phyloP scores from a whole-genome alignment of 1,140 invertebrate genomes.

The Vanessa tameamea region DNA sequence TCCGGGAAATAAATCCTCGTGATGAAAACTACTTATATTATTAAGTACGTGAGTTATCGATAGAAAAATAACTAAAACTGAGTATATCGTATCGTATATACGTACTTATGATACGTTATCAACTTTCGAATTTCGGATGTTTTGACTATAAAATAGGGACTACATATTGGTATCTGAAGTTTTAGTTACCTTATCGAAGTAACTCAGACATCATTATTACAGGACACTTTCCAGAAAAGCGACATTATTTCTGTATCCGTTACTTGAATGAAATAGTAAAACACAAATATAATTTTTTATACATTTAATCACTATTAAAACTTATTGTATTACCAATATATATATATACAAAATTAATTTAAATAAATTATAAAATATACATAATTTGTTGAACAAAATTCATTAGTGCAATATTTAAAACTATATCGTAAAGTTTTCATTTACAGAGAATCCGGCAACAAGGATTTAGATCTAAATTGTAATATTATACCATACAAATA shows the following conservation, averaged over 20 bases:
- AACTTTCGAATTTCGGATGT: no score
- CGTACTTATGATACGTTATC: no score
- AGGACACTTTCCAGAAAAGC: no score
- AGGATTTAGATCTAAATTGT: not conserved
- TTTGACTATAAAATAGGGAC: no score
- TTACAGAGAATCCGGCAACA: not conserved
- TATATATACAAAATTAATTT: slow-evolving; percentile 22
- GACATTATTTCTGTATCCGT: not conserved
- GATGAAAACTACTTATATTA: no score
- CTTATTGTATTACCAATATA: slow-evolving; percentile 33
- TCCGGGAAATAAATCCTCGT: no score
- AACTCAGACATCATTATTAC: no score
- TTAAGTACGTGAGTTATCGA: no score
- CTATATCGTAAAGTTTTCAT: not conserved
- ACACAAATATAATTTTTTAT: not conserved
- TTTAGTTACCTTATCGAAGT: no score
- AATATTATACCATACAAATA: not conserved
- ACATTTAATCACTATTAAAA: slow-evolving; percentile 31
- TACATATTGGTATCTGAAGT: no score
- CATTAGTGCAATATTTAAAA: slow-evolving; percentile 1
- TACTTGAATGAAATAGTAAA: not conserved
- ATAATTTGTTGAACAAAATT: not conserved
- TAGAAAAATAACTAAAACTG: no score
- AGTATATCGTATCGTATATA: no score
- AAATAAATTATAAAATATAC: not conserved